Evolutionary conservation across 2,888 invertebrate species (phyloP).

Genomic region (Bhutanitis thaidina): DNA sequence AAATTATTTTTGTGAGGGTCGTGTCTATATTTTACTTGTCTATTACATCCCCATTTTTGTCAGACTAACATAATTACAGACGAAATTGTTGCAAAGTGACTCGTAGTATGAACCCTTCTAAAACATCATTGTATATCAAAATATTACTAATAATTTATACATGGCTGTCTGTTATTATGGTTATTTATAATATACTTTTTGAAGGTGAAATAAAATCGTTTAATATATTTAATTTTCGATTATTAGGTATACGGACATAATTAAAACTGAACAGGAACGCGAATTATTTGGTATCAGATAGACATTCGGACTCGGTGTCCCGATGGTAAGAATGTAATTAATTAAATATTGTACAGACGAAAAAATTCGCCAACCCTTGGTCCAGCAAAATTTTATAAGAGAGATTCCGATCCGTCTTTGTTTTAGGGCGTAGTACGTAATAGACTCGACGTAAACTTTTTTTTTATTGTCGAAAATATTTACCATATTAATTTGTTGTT

Average conservation of each 20-base stretch:
- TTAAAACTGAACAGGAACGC: conserved; percentile 41
- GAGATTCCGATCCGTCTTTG: conserved; percentile 65
- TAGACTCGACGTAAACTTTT: conserved; percentile 59
- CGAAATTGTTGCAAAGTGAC: conserved; percentile 72
- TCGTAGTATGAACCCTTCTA: conserved; percentile 67
- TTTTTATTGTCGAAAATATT: conserved; percentile 35
- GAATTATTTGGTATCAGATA: conserved; percentile 67
- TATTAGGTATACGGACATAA: conserved; percentile 14
- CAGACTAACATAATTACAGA: conserved; percentile 70
- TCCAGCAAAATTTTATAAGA: conserved; percentile 58
- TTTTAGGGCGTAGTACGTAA: conserved; percentile 68
- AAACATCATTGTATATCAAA: conserved; percentile 53
- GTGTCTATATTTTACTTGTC: conserved; percentile 18
- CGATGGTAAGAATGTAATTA: conserved; percentile 76
- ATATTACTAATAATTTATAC: conserved; percentile 37
- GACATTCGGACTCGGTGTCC: conserved; percentile 62
- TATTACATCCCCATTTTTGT: conserved; percentile 56
- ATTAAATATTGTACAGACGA: conserved; percentile 74
- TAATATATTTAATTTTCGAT: background rate
- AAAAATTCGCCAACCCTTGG: conserved; percentile 71
- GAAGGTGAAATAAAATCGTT: no score
- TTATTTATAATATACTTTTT: no score
- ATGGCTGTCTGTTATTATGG: conserved; percentile 21
- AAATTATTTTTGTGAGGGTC: background rate
- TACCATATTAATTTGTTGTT: background rate